Percentiles rank a stretch among this genome's conserved stretches.
These are phyloP conservation scores for Epinephelus moara DNA, from an alignment of 2,113 vertebrate genomes.

Conservation along the genomic window DNA sequence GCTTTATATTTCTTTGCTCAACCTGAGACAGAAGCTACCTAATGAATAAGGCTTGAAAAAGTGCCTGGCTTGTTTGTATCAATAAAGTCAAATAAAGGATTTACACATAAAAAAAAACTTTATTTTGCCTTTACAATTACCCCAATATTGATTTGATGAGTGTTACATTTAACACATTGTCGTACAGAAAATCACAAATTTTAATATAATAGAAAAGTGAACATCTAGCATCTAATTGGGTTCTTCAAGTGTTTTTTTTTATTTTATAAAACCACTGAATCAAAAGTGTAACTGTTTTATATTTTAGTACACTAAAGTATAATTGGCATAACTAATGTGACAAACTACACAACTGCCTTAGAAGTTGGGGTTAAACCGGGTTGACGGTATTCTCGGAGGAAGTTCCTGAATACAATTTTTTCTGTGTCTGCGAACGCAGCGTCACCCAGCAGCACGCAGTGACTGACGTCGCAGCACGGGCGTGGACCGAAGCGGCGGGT, in stretches of 20 bases:
- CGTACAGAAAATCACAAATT: neutral
- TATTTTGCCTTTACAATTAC: neutral
- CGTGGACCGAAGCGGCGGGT: conserved; percentile 75
- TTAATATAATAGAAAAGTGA: neutral
- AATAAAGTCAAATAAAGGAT: too few relatives aligned
- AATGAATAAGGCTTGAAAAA: too few relatives aligned
- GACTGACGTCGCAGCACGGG: conserved; percentile 78
- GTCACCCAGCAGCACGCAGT: conserved; percentile 47
- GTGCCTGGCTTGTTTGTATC: too few relatives aligned
- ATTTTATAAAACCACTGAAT: too few relatives aligned
- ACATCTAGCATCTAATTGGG: neutral
- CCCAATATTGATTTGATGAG: accelerated
- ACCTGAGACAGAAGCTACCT: too few relatives aligned
- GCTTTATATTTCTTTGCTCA: too few relatives aligned
- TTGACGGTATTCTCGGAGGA: neutral
- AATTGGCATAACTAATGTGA: neutral
- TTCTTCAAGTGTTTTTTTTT: neutral
- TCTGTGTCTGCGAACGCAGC: conserved; percentile 1
- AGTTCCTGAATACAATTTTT: accelerated
- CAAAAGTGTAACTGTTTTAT: neutral
- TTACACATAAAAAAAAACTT: neutral
- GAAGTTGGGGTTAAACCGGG: neutral
- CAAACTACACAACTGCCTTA: neutral
- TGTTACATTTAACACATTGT: neutral
- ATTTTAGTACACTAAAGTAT: neutral